Evolutionary conservation across 2,113 vertebrate species (phyloP), one percentile per base, ranked within the genome.

Genomic region (Helogale parvula): DNA sequence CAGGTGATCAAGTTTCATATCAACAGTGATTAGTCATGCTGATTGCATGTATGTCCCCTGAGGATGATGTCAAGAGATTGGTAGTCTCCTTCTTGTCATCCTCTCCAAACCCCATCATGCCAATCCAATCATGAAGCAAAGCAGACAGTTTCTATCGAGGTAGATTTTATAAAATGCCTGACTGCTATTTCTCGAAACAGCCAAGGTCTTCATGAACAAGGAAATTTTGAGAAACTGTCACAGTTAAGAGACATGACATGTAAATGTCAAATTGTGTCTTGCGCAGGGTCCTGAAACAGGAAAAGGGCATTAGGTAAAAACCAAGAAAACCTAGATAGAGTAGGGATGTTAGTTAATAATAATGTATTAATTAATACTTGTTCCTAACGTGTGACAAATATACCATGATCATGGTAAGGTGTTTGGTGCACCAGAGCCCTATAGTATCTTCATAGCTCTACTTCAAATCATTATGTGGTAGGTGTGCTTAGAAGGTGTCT

Each of bases 351-450:
- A 17, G n/a, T 19, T 72, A 14, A 74, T 15, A 31, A 3, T 50
- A 63, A 33, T 1, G 8, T 3, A 31, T 6, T 2, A 2, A 19
- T 6, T 2, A 2, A 19, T 6, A 9, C 9, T 33, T 31, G 11
- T 3, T 68, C 21, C 16, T 65, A n/a, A 29, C 31, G 16, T 12
- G 2, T 27, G 33, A 29, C 31, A 10, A 16, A 47, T 31, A 2
- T 0, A 27, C 19, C n/a, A 27, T 45, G 21, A 47, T 31, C 25
- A 33, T 38, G 3, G 31, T 47, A 31, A 83, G 52, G 41, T 54
- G 29, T 65, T 23, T 11, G 2, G 2, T 17, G 9, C 25, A 16
- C 25, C 29, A 76, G 72, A 47, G 13, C 72, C 29, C 72, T 45
- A 25, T 3, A 31, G 3, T n/a, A 7, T 35, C 11, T 35, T 31